Conservation (phyloP, 2,797 vertebrate species). For the Clarias pachynema region DNA sequence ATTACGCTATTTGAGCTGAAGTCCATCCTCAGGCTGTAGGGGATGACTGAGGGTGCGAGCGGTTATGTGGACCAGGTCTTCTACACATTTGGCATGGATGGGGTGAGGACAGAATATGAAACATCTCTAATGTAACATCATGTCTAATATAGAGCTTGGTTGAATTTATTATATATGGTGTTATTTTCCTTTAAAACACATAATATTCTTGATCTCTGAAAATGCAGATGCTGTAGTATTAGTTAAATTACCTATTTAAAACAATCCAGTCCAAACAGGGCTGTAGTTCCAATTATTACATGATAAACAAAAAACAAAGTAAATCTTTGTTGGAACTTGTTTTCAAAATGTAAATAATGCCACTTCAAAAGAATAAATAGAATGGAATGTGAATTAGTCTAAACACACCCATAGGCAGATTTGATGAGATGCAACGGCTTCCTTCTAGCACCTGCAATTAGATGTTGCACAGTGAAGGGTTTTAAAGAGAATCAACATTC, state of each 20-base stretch:
- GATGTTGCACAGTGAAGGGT: too few relatives aligned
- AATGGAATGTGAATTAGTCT: too few relatives aligned
- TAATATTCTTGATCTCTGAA: not conserved
- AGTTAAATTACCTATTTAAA: not conserved
- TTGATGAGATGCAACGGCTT: too few relatives aligned
- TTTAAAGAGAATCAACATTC: too few relatives aligned
- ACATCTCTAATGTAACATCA: not conserved
- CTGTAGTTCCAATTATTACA: not conserved
- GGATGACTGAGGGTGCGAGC: constrained; percentile 84
- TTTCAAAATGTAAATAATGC: too few relatives aligned
- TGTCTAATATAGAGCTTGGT: not conserved
- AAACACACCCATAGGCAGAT: too few relatives aligned
- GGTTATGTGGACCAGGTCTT: constrained; percentile 87
- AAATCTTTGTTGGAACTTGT: too few relatives aligned
- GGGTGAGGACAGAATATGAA: constrained; percentile 74
- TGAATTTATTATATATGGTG: not conserved
- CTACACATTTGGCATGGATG: constrained; percentile 88
- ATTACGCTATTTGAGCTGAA: constrained; percentile 90
- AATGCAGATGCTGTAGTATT: not conserved
- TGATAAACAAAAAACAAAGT: not conserved
- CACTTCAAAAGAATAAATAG: too few relatives aligned
- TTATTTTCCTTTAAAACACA: not conserved
- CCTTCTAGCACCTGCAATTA: too few relatives aligned
- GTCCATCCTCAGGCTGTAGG: constrained; percentile 80
- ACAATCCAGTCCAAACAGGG: not conserved